Conservation (phyloP, 2,888 invertebrate species). For the Bedellia somnulentella region DNA sequence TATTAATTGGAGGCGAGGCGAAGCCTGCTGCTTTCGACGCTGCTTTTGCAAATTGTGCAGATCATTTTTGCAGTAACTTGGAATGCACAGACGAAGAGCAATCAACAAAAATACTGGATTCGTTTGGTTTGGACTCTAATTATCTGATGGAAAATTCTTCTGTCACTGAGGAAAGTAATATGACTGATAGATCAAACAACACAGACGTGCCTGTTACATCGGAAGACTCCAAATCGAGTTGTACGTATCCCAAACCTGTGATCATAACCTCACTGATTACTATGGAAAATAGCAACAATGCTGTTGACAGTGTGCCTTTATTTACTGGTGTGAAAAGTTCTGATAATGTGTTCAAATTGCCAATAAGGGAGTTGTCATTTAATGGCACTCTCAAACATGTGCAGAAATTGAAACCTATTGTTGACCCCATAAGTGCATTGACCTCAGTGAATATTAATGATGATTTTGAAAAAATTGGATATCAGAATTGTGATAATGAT, state of each 20-base stretch:
- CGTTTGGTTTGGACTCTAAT: conserved; percentile 22
- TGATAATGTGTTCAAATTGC: conserved; percentile 44
- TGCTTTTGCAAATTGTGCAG: background rate
- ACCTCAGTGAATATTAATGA: too few relatives aligned
- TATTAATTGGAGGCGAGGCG: background rate
- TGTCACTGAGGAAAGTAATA: conserved; percentile 25
- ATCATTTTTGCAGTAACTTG: background rate
- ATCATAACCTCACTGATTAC: conserved; percentile 41
- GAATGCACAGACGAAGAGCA: background rate
- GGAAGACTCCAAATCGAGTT: conserved; percentile 34
- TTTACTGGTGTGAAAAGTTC: conserved; percentile 32
- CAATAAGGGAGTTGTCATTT: conserved; percentile 45
- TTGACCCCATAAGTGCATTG: conserved; percentile 40
- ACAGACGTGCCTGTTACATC: conserved; percentile 31
- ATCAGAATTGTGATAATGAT: background rate
- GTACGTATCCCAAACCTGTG: conserved; percentile 25
- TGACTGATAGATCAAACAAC: conserved; percentile 34
- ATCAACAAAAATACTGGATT: too few relatives aligned
- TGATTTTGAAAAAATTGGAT: too few relatives aligned
- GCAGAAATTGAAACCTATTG: conserved; percentile 45
- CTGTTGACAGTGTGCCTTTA: conserved; percentile 45
- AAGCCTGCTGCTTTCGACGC: background rate
- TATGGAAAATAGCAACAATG: conserved; percentile 58
- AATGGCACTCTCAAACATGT: conserved; percentile 53
- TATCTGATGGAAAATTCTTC: conserved; percentile 29